Evolutionary conservation across 23 tunicate species (phyloP).

Genomic region (Trididemnum clinides): DNA sequence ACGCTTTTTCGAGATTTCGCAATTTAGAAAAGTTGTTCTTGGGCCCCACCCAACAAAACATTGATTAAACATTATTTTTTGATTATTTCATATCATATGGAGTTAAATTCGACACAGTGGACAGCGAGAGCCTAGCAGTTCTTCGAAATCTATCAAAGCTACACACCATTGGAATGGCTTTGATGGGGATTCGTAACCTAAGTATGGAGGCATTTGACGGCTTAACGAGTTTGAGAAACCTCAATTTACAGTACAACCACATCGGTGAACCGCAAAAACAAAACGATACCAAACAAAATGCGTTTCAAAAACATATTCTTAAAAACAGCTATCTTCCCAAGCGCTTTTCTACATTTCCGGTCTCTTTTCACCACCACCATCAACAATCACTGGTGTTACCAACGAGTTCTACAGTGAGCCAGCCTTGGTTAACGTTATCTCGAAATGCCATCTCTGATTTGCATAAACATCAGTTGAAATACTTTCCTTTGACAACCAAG

Average conservation of each 20-base stretch:
- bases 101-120: neutral
- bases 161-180: neutral
- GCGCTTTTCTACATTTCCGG: no score
- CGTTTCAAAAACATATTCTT: no score
- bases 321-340: no score
- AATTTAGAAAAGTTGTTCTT: neutral
- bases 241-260: neutral
- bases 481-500: neutral
- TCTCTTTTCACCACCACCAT: no score
- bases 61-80: neutral
- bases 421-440: no score
- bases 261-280: neutral
- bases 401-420: no score
- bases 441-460: neutral
- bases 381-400: no score
- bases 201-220: neutral
- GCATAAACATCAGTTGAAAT: neutral
- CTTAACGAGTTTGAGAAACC: neutral
- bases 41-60: neutral
- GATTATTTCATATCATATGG: constrained; percentile 4
- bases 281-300: neutral
- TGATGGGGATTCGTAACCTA: neutral
- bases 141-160: neutral
- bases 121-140: neutral
- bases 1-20: neutral